phyloP scores from a whole-genome alignment of 53 echinoderm and acorn worm genomes.

The Henricia sp. region DNA sequence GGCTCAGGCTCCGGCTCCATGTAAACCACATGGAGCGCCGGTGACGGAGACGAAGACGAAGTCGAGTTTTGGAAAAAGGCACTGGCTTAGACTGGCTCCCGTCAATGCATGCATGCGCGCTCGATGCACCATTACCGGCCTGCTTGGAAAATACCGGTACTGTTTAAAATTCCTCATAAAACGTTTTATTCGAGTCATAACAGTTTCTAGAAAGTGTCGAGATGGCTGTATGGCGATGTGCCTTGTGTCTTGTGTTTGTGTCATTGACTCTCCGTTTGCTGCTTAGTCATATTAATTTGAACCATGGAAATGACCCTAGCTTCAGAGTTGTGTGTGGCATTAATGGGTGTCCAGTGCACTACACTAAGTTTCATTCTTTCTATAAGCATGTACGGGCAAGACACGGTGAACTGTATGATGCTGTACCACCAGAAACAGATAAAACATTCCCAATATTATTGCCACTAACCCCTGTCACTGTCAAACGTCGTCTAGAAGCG shows the following conservation, averaged over 20 bases:
- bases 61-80: no score
- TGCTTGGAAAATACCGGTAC: no score
- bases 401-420: conserved; percentile 1
- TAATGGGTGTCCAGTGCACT: conserved; percentile 6
- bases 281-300: conserved; percentile 12
- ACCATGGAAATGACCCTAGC: conserved; percentile 6
- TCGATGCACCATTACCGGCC: no score
- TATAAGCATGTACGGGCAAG: conserved; percentile 18
- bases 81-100: no score
- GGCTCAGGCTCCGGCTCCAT: no score
- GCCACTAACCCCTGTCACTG: conserved; percentile 5
- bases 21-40: no score
- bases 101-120: no score
- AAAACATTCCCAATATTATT: conserved; percentile 22
- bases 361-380: conserved; percentile 12
- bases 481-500: neutral
- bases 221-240: conserved; percentile 12
- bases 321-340: conserved; percentile 19
- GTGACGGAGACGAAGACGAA: no score
- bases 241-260: conserved; percentile 1
- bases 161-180: no score
- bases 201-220: no score
- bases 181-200: no score
- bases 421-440: neutral
- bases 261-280: conserved; percentile 11